Conservation (phyloP, 1,140 invertebrate genomes). For the Palaemon carinicauda region DNA sequence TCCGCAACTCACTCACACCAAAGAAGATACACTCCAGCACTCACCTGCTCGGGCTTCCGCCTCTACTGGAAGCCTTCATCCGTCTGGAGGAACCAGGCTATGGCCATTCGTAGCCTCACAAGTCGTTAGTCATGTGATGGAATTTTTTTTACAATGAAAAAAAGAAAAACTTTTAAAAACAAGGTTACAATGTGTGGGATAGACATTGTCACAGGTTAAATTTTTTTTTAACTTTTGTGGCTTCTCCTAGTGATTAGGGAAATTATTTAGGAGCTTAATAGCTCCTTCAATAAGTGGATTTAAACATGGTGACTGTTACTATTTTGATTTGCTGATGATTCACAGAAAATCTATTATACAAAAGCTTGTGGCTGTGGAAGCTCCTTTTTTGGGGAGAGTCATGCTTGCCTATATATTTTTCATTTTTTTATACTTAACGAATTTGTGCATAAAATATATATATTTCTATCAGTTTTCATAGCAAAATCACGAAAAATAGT, state of each 20-base stretch:
- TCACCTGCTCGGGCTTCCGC: slow-evolving; percentile 27
- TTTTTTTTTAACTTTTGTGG: no score
- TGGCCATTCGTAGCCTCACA: background rate
- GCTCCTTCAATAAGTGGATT: no score
- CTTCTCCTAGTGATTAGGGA: no score
- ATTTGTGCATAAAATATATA: background rate
- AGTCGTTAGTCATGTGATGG: background rate
- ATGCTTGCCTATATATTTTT: background rate
- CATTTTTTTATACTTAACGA: background rate
- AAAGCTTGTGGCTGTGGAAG: slow-evolving; percentile 7
- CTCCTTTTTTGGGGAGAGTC: background rate
- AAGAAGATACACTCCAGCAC: slow-evolving; percentile 33
- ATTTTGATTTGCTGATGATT: no score
- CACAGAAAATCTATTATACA: background rate
- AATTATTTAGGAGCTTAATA: no score
- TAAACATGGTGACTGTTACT: no score
- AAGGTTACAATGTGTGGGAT: no score
- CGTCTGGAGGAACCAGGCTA: slow-evolving; percentile 15
- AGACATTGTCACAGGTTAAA: no score
- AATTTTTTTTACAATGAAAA: background rate
- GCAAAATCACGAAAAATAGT: background rate
- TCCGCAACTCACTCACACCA: slow-evolving; percentile 39
- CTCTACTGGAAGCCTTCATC: slow-evolving; percentile 28
- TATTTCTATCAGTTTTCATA: no score
- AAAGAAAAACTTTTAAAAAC: background rate